These are phyloP conservation scores for Chelonia mydas DNA, from an alignment of 2,797 vertebrate genomes.

Conservation along the genomic window DNA sequence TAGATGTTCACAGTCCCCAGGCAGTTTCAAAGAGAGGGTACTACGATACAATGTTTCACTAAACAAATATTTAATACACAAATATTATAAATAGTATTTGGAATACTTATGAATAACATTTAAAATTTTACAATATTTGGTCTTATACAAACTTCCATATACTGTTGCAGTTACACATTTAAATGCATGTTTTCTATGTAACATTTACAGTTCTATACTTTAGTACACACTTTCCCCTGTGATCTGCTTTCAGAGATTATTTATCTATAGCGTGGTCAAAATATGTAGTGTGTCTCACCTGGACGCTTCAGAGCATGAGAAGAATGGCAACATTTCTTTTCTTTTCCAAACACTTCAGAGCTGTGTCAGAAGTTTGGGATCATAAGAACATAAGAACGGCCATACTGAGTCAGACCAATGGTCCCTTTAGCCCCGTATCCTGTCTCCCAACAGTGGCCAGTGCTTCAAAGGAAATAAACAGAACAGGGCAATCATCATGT, in stretches of 20 bases:
- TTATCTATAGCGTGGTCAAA: neutral
- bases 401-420: neutral
- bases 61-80: neutral
- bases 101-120: neutral
- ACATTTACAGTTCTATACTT: neutral
- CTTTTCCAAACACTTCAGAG: neutral
- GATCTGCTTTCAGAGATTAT: neutral
- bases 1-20: neutral
- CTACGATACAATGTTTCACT: neutral
- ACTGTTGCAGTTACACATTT: too few species aligned
- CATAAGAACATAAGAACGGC: neutral
- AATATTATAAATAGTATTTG: neutral
- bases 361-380: neutral
- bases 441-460: too few species aligned
- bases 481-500: too few species aligned
- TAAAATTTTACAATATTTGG: neutral
- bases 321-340: neutral
- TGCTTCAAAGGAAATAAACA: too few species aligned
- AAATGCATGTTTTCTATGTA: neutral
- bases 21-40: neutral
- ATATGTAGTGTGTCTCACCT: fast-evolving
- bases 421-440: too few species aligned
- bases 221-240: too few species aligned
- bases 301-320: neutral
- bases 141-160: neutral